Evolutionary conservation across 2,113 vertebrate genomes (phyloP).

Genomic region (Odocoileus hemionus): DNA sequence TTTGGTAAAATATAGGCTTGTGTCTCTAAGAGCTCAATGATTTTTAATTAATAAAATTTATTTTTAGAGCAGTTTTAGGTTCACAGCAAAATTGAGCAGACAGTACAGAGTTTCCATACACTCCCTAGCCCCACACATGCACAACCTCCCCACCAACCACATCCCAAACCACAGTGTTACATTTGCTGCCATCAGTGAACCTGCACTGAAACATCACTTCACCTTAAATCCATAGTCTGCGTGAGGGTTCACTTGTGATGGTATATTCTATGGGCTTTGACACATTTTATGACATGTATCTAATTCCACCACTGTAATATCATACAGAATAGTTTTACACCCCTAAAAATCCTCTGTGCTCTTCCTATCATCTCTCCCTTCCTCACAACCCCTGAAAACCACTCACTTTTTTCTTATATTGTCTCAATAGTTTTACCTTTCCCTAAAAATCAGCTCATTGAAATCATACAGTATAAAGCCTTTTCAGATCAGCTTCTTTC

Average conservation of each 20-base stretch:
- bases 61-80: not conserved
- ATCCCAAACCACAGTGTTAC: not conserved
- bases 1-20: constrained; percentile 54
- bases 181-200: not conserved
- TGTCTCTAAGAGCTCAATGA: constrained; percentile 59
- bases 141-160: not conserved
- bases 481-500: not conserved
- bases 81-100: not conserved
- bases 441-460: not conserved
- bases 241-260: not conserved
- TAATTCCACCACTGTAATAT: not conserved
- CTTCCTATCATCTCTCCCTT: not conserved
- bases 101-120: not conserved
- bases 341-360: not conserved
- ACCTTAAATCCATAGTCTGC: not conserved
- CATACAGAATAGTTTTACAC: not conserved
- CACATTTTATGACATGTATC: not conserved
- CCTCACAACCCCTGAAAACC: not conserved
- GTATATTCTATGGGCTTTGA: not conserved
- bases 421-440: not conserved
- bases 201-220: not conserved
- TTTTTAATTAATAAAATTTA: constrained; percentile 16
- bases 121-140: accelerated
- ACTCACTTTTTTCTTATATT: not conserved
- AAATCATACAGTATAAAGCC: not conserved